These are phyloP conservation scores for Macrobrachium rosenbergii DNA, from an alignment of 1,140 invertebrate genomes.

Conservation along the genomic window DNA sequence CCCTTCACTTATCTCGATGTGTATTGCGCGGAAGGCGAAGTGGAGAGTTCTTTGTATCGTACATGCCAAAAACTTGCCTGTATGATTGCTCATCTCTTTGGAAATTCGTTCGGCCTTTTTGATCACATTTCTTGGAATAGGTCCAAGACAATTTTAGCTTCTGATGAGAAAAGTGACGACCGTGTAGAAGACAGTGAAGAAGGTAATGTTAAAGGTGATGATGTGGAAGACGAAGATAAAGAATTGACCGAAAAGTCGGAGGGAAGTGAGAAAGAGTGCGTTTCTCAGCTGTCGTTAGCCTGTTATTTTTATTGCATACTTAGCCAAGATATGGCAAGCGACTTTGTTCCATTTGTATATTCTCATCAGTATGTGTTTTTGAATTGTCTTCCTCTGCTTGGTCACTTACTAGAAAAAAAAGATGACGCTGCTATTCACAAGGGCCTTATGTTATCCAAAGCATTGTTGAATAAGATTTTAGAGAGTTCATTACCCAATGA, in stretches of 20 bases:
- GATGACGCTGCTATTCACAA: slow-evolving; percentile 49
- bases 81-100: slow-evolving; percentile 35
- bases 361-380: slow-evolving; percentile 53
- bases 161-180: background rate
- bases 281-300: slow-evolving; percentile 51
- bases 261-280: background rate
- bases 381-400: slow-evolving; percentile 43
- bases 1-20: slow-evolving; percentile 43
- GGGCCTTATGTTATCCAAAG: slow-evolving; percentile 32
- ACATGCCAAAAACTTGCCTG: slow-evolving; percentile 6
- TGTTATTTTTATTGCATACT: slow-evolving; percentile 49
- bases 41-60: slow-evolving; percentile 29
- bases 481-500: slow-evolving; percentile 37
- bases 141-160: slow-evolving; percentile 36
- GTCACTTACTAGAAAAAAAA: slow-evolving; percentile 30
- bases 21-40: slow-evolving; percentile 28
- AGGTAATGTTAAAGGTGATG: background rate
- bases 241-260: slow-evolving; percentile 6
- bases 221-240: slow-evolving; percentile 3
- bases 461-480: slow-evolving; percentile 41
- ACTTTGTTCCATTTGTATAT: slow-evolving; percentile 42
- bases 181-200: background rate
- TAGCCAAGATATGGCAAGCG: slow-evolving; percentile 46
- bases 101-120: slow-evolving; percentile 40
- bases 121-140: slow-evolving; percentile 32